phyloP scores from a whole-genome alignment of 37 sponge, comb jelly and placozoan species.

The Axinella damicornis region DNA sequence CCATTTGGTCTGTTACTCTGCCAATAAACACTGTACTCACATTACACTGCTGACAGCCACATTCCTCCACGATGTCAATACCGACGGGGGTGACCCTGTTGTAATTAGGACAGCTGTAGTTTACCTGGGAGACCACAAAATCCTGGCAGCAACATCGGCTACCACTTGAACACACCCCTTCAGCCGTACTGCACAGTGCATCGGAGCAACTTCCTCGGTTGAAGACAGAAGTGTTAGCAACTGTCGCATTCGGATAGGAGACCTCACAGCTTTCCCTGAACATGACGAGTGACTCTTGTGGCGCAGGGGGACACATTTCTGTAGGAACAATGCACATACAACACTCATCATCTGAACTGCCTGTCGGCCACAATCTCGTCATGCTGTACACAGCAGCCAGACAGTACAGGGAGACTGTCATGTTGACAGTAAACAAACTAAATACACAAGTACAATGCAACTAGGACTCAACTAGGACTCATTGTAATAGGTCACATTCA shows the following conservation, averaged over 20 bases:
- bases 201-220: neutral
- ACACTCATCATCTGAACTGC: too few species aligned
- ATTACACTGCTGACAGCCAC: slow-evolving; percentile 13
- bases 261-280: neutral
- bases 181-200: neutral
- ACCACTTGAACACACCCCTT: neutral
- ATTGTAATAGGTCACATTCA: too few species aligned
- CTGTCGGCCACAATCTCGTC: too few species aligned
- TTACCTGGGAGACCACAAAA: neutral
- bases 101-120: slow-evolving; percentile 5
- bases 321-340: too few species aligned
- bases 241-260: neutral
- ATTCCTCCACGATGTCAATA: neutral
- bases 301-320: neutral
- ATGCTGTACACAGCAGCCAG: too few species aligned
- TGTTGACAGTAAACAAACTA: too few species aligned
- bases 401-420: too few species aligned
- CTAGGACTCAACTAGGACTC: too few species aligned
- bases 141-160: slow-evolving; percentile 16
- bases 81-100: neutral
- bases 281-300: slow-evolving; percentile 1
- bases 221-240: neutral
- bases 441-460: too few species aligned
- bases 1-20: neutral
- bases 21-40: slow-evolving; percentile 1